These are phyloP conservation scores for Paracanthobrama guichenoti DNA, from an alignment of 2,113 vertebrate genomes.

Conservation along the genomic window DNA sequence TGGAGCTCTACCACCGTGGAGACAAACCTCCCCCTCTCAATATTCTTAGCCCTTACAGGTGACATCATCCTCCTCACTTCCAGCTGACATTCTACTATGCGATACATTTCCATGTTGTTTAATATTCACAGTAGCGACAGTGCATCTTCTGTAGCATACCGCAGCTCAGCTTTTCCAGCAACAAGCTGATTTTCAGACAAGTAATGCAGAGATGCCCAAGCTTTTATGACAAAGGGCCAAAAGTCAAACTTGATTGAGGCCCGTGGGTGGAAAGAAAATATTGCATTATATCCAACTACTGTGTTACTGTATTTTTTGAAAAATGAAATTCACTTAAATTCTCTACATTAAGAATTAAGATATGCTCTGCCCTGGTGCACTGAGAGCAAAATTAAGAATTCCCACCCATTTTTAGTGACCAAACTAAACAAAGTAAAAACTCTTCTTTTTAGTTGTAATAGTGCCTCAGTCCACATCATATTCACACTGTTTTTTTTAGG, in stretches of 20 bases:
- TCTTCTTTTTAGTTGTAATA: too few relatives aligned
- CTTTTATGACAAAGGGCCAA: background rate
- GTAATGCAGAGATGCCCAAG: background rate
- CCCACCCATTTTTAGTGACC: too few relatives aligned
- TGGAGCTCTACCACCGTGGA: slow-evolving; percentile 90
- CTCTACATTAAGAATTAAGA: too few relatives aligned
- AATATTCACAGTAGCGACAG: background rate
- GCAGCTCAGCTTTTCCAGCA: background rate
- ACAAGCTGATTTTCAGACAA: background rate
- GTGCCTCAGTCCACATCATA: too few relatives aligned
- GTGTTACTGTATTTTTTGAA: too few relatives aligned
- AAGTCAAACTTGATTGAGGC: background rate
- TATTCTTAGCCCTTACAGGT: slow-evolving; percentile 91
- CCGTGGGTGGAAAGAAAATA: background rate
- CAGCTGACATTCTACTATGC: background rate
- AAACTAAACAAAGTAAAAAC: too few relatives aligned
- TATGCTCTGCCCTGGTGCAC: too few relatives aligned
- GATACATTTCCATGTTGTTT: background rate
- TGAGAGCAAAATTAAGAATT: too few relatives aligned
- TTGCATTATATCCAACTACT: background rate
- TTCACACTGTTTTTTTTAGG: too few relatives aligned
- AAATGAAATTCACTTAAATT: too few relatives aligned
- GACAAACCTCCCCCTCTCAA: slow-evolving; percentile 91
- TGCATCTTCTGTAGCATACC: background rate
- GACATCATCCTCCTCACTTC: background rate